Percentiles rank a stretch among this genome's conserved stretches.
These are phyloP conservation scores for Apamea crenata DNA, from an alignment of 2,888 invertebrate species.

Conservation along the genomic window DNA sequence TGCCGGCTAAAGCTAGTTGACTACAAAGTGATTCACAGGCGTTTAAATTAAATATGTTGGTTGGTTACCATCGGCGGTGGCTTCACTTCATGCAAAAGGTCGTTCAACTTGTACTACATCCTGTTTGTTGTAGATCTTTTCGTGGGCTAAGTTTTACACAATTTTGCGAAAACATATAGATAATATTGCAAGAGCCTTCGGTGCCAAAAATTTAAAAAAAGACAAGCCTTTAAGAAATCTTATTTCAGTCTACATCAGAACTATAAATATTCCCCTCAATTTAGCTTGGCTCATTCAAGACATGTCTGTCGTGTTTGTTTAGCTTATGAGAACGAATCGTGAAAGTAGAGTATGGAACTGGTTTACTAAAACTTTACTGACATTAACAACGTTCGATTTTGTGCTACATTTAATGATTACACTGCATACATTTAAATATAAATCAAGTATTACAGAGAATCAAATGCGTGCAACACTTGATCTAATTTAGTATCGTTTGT, in stretches of 20 bases:
- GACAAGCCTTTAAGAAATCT: neutral
- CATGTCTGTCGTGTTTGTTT: slow-evolving; percentile 51
- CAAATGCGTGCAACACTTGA: slow-evolving; percentile 39
- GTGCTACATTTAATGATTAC: slow-evolving; percentile 46
- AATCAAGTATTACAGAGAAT: slow-evolving; percentile 25
- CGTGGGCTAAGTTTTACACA: slow-evolving; percentile 35
- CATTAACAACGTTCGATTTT: slow-evolving; percentile 40
- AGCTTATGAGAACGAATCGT: slow-evolving; percentile 44
- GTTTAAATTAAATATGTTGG: slow-evolving; percentile 75
- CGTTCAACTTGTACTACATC: slow-evolving; percentile 83
- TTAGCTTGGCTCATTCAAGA: slow-evolving; percentile 43
- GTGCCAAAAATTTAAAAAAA: neutral
- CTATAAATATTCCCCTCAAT: slow-evolving; percentile 42
- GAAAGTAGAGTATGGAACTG: slow-evolving; percentile 51
- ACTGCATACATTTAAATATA: slow-evolving; percentile 36
- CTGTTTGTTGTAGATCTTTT: slow-evolving; percentile 73
- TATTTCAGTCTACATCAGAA: slow-evolving; percentile 14
- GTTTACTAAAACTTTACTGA: slow-evolving; percentile 50
- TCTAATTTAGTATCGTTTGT: slow-evolving; percentile 43
- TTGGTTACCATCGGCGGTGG: slow-evolving; percentile 76
- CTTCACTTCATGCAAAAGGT: slow-evolving; percentile 78
- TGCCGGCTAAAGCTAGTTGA: slow-evolving; percentile 68
- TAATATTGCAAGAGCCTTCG: neutral
- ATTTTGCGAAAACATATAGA: slow-evolving; percentile 20
- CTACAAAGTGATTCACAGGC: slow-evolving; percentile 76